Evolutionary conservation across 2,113 vertebrate species (phyloP), one percentile per base, ranked within the genome.

Genomic region (Ceyx melanurus): DNA sequence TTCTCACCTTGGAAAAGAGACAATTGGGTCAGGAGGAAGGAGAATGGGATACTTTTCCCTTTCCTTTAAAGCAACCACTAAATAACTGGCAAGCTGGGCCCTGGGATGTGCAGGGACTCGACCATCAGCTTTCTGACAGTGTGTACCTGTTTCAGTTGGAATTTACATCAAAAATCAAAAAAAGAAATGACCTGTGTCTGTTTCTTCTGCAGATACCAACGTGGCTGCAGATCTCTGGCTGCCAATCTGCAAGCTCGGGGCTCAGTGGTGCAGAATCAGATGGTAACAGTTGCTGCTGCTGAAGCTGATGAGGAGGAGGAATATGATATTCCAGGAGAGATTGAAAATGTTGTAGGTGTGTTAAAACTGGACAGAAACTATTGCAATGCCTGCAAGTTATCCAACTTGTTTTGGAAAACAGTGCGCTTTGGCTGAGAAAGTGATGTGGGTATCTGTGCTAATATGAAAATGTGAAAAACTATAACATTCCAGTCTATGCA

Each of bases 341-440:
- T 99, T 93, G 99, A 99, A 96, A 98, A 96, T 1, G 98, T 99
- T 75, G 98, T 99, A 79, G 99, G 99, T 99, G 70, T 68, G 98
- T 95, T 80, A 43, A 71, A 86, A 46, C 19, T 26, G 74, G 35
- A 66, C 54, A 71, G 48, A 68, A 91, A 54, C 62, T 1, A 16
- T 19, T 73, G 21, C 37, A 23, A 13, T 37, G 70, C 51, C 20
- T 85, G 56, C 8, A 58, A 73, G 14, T 65, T 13, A 61, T 33
- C 33, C 33, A 70, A n/a, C 1, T 4, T 61, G 9, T 2, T 5
- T 20, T 56, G 67, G 22, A 21, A 76, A 87, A 33, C 0, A 4
- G 13, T 9, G 9, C 73, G 23, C 42, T 70, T 66, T 51, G 13
- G 37, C 43, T 70, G 5, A 46, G 58, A 23, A 42, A 19, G 50